phyloP scores from a whole-genome alignment of 2,113 vertebrate genomes.

The Oryzias melastigma region DNA sequence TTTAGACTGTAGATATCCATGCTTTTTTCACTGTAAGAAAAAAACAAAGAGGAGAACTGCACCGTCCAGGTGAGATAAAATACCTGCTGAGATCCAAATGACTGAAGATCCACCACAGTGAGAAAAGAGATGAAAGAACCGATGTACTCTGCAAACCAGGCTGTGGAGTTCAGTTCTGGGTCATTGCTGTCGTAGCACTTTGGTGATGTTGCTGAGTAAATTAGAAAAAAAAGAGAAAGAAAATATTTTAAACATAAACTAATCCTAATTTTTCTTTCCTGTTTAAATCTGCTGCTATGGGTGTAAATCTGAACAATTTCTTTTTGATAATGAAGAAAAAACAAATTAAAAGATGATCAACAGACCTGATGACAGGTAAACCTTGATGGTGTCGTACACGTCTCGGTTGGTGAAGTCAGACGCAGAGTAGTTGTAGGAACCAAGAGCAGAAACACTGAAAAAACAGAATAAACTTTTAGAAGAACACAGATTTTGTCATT shows the following conservation, averaged over 20 bases:
- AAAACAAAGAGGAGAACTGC: too few species aligned
- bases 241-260: too few species aligned
- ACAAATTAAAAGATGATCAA: background rate
- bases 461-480: background rate
- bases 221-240: too few species aligned
- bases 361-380: conserved; percentile 64
- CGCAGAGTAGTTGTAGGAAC: conserved; percentile 46
- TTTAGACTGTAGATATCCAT: too few species aligned
- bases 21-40: too few species aligned
- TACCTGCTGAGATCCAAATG: conserved; percentile 65
- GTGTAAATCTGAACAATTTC: too few species aligned
- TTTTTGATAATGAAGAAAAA: too few species aligned
- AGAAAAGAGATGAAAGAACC: conserved; percentile 65
- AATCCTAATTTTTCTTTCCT: too few species aligned
- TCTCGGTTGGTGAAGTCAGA: conserved; percentile 51
- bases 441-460: conserved; percentile 66
- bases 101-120: conserved; percentile 54
- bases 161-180: conserved; percentile 73
- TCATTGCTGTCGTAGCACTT: conserved; percentile 63
- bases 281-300: too few species aligned
- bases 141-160: conserved; percentile 77
- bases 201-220: conserved; percentile 45
- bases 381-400: conserved; percentile 61
- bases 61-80: background rate
- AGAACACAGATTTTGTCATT: background rate